These are phyloP conservation scores for Eulemur rubriventer DNA, from an alignment of 2,797 vertebrate genomes.

Conservation along the genomic window DNA sequence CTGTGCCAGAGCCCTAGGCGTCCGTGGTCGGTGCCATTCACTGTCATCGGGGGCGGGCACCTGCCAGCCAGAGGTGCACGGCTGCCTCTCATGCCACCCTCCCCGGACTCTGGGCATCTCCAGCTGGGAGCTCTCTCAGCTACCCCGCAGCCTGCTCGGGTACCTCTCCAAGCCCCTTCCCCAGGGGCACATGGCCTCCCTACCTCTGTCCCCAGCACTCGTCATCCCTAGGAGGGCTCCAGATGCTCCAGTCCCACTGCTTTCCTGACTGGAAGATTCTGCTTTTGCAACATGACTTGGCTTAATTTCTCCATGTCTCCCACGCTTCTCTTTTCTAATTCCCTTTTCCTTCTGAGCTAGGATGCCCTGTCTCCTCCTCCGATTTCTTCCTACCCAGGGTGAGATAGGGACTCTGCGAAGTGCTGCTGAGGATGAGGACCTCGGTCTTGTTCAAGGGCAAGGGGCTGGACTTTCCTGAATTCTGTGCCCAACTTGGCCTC, in stretches of 20 bases:
- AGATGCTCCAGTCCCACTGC: too few relatives aligned
- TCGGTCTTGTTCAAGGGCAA: background rate
- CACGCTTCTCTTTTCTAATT: background rate
- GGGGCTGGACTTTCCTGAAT: background rate
- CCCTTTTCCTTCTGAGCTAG: background rate
- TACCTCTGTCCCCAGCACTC: background rate
- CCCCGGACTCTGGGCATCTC: background rate
- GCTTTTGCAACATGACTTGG: background rate
- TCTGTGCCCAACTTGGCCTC: accelerated
- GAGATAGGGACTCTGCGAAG: background rate
- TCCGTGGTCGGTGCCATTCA: slow-evolving; percentile 58
- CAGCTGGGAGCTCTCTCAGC: background rate
- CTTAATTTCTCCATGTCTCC: background rate
- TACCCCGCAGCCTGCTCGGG: accelerated
- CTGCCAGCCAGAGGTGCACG: slow-evolving; percentile 48
- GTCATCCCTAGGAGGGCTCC: background rate
- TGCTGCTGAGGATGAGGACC: background rate
- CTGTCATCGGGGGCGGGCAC: slow-evolving; percentile 39
- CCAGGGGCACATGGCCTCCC: background rate
- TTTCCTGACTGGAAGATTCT: background rate
- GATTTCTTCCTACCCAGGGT: background rate
- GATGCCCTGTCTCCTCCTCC: background rate
- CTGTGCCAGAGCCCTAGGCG: slow-evolving; percentile 56
- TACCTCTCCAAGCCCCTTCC: background rate
- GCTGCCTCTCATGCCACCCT: slow-evolving; percentile 55